A percentile compares a stretch with the other conserved stretches of the same genome.
Conservation (phyloP, 2,797 vertebrate genomes). For the Sciaenops ocellatus region DNA sequence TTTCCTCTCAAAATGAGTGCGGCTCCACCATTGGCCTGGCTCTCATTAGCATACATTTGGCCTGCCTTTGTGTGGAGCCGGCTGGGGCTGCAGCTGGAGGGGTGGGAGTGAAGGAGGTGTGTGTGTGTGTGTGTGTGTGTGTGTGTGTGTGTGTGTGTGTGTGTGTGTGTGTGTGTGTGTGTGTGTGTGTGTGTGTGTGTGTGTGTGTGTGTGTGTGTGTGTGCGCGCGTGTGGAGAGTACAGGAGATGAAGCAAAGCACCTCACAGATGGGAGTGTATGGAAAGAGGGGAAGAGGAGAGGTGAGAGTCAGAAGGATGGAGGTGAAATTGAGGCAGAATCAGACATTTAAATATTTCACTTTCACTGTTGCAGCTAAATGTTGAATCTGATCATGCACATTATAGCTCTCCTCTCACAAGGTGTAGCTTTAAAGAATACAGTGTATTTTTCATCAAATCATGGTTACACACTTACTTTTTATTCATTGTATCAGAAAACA, state of each 20-base stretch:
- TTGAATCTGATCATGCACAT: neutral
- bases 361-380: conserved; percentile 2
- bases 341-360: conserved; percentile 45
- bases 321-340: conserved; percentile 40
- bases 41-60: conserved; percentile 86
- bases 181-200: conserved; percentile 22
- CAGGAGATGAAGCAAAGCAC: conserved; percentile 60
- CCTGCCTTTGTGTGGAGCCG: conserved; percentile 78
- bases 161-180: conserved; percentile 32
- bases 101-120: conserved; percentile 63
- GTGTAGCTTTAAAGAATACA: neutral
- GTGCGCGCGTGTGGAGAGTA: conserved; percentile 30
- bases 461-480: conserved; percentile 1
- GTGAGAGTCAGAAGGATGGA: conserved; percentile 30
- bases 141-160: conserved; percentile 31
- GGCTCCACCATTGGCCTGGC: conserved; percentile 80
- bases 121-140: conserved; percentile 12
- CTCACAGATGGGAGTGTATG: conserved; percentile 69
- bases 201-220: conserved; percentile 40
- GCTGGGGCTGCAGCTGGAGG: conserved; percentile 77
- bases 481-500: conserved; percentile 23
- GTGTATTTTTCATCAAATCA: neutral
- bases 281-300: conserved; percentile 41
- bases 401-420: neutral
- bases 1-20: conserved; percentile 85